A percentile compares a stretch with the other conserved stretches of the same genome.
Evolutionary conservation across 2,113 vertebrate species (phyloP).

Genomic region (Catharus bicknelli): DNA sequence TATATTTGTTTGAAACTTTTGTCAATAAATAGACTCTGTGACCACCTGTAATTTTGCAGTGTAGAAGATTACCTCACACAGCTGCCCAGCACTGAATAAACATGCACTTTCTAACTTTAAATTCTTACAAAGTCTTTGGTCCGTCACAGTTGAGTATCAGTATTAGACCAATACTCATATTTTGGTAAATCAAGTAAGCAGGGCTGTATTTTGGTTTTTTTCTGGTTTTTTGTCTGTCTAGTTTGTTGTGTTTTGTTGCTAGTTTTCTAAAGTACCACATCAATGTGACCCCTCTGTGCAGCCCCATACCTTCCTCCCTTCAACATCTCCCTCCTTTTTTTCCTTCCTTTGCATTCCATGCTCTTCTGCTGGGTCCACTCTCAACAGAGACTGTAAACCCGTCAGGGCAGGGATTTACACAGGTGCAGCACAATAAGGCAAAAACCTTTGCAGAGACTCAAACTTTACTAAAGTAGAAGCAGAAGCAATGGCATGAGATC

Average conservation of each 20-base stretch:
- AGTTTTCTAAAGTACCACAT: neutral
- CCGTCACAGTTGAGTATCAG: no score
- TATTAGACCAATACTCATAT: no score
- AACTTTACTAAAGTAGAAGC: neutral
- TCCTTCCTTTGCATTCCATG: neutral
- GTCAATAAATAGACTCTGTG: no score
- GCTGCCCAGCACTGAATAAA: no score
- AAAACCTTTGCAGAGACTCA: neutral
- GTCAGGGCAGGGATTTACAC: neutral
- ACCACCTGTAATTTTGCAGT: no score
- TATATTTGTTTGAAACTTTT: no score
- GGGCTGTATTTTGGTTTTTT: neutral
- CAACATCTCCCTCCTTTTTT: neutral
- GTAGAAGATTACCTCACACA: no score
- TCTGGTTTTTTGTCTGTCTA: neutral
- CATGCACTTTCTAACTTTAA: no score
- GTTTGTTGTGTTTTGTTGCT: neutral
- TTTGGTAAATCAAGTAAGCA: neutral
- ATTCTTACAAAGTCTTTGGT: no score
- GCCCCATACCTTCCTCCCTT: neutral
- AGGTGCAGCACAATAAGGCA: rapidly evolving
- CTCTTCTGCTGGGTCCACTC: neutral
- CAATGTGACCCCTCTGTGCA: neutral
- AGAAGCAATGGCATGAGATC: neutral
- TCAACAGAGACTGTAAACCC: neutral